phyloP scores from a whole-genome alignment of 37 sponge, comb jelly and placozoan species.

The Mnemiopsis leidyi region DNA sequence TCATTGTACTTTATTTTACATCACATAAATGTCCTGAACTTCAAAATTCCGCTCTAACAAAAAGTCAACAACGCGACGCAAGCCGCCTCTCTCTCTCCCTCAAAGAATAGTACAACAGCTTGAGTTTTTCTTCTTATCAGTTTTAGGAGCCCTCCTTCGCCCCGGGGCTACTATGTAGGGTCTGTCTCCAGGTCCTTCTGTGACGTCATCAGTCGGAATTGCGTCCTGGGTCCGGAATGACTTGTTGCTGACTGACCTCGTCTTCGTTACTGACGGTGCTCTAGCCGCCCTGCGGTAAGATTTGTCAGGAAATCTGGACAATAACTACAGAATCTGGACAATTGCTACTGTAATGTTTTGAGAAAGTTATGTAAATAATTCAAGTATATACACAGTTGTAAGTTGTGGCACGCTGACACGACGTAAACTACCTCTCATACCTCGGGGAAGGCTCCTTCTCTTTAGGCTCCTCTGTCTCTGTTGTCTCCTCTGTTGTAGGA shows the following conservation, averaged over 20 bases:
- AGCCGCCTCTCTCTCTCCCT: too few relatives aligned
- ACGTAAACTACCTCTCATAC: too few relatives aligned
- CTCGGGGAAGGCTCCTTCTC: not conserved
- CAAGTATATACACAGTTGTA: too few relatives aligned
- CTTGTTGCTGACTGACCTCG: not conserved
- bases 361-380: too few relatives aligned
- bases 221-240: not conserved
- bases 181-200: constrained; percentile 8
- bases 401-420: too few relatives aligned
- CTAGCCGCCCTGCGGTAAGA: not conserved
- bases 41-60: too few relatives aligned
- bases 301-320: too few relatives aligned
- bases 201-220: not conserved
- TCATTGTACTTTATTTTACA: too few relatives aligned
- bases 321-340: too few relatives aligned
- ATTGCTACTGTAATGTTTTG: too few relatives aligned
- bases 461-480: not conserved
- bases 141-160: not conserved
- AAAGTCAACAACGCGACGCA: too few relatives aligned
- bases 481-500: not conserved
- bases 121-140: not conserved
- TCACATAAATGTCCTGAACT: too few relatives aligned
- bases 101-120: not conserved
- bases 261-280: not conserved
- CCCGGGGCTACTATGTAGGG: constrained; percentile 30